Base-by-base conservation (phyloP, 2,113 vertebrate genomes). In the Rhinopithecus roxellana region DNA sequence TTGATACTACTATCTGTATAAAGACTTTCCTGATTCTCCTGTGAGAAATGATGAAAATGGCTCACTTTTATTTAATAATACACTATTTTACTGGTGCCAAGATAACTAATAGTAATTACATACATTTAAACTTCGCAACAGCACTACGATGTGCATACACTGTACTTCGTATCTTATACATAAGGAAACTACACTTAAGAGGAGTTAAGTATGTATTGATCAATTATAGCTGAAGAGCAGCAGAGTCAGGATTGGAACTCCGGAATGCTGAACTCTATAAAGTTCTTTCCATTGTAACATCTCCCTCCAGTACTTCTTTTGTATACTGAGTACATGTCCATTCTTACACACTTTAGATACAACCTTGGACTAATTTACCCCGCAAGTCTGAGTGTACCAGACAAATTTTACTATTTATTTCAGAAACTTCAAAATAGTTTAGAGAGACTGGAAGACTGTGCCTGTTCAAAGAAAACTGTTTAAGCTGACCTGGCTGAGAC, bases 11-110 rank as follows among this genome's bases (percentile, higher is more conserved):
- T 32, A 17, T 81, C 70, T 97, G 13, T 35, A 52, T 22, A n/a
- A 92, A 86, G 23, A 35, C 57, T 72, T 83, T 94, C 17, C 27
- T 12, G 52, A 52, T 83, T 59, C 87, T 84, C n/a, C 25, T 67
- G 8, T 79, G 70, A 94, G 45, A 84, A 94, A 79, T 78, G 22
- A 89, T 38, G 94, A 93, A 61, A 95, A 40, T 52, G 22, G 55
- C 43, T 93, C 45, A 64, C 0, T 7, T 93, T 90, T 43, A 67
- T 32, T 52, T 45, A 70, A 67, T n/a, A 77, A 78, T 20, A 67
- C 40, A 40, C 16, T 57, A 74, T 67, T 88, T 88, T 52, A 70
- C 80, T 86, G 27, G 27, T 59, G 89, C 50, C 35, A 35, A 88
- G 59, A 64, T 72, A 74, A 35, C 18, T 61, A 64, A 20, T 72